Conservation (phyloP, 2,888 invertebrate genomes). For the Torymus texanus region DNA sequence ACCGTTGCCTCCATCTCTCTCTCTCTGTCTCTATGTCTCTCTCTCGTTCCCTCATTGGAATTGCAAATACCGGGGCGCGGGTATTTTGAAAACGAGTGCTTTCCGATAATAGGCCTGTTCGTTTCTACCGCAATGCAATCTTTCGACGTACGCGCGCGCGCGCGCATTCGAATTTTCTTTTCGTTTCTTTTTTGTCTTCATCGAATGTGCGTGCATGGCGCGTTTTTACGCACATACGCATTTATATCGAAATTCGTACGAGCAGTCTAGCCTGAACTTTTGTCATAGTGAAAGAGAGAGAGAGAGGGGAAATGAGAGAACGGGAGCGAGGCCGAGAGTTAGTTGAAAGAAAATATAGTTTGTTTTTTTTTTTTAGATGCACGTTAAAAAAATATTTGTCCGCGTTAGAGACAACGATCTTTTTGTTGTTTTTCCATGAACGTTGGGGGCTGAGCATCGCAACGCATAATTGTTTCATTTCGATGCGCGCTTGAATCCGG, state of each 20-base stretch:
- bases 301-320: not conserved
- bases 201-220: not conserved
- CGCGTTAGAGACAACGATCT: not conserved
- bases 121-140: not conserved
- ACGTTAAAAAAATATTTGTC: not conserved
- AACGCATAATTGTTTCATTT: conserved; percentile 6
- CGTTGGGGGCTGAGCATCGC: not conserved
- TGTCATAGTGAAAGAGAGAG: too few species aligned
- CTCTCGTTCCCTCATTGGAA: conserved; percentile 64
- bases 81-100: conserved; percentile 69
- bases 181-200: conserved; percentile 2
- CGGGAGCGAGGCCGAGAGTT: not conserved
- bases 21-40: too few species aligned
- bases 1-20: conserved; percentile 41
- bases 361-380: conserved; percentile 9
- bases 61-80: conserved; percentile 65
- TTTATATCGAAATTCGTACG: conserved; percentile 16
- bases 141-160: not conserved
- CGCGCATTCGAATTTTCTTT: conserved; percentile 24
- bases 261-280: too few species aligned
- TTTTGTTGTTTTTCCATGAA: not conserved
- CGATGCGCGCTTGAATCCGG: not conserved
- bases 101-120: conserved; percentile 66
- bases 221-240: not conserved
- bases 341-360: conserved; percentile 9